phyloP scores from a whole-genome alignment of 2,888 invertebrate species.

The Stenichneumon culpator region DNA sequence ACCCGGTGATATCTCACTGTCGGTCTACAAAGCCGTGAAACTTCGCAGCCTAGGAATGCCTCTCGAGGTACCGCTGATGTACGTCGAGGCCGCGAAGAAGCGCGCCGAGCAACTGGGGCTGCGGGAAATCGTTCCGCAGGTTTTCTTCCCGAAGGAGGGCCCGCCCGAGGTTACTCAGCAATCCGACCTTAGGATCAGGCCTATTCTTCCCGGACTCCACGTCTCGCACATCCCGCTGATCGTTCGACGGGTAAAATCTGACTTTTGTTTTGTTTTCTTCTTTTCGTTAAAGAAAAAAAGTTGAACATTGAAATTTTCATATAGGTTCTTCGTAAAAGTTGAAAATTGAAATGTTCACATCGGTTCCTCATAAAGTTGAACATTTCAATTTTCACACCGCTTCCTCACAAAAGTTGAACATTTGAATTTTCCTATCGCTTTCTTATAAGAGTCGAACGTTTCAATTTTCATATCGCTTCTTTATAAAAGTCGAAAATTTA shows the following conservation, averaged over 20 bases:
- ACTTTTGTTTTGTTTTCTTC: too few relatives aligned
- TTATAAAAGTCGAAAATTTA: too few relatives aligned
- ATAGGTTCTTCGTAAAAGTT: too few relatives aligned
- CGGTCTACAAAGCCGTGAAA: constrained; percentile 92
- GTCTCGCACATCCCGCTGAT: constrained; percentile 86
- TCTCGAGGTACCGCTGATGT: constrained; percentile 86
- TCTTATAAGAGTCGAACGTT: too few relatives aligned
- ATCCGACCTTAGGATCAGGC: constrained; percentile 82
- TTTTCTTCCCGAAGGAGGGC: constrained; percentile 48
- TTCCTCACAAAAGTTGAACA: too few relatives aligned
- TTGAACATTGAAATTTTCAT: too few relatives aligned
- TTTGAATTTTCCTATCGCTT: too few relatives aligned
- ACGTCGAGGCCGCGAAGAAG: constrained; percentile 70
- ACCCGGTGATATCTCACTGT: constrained; percentile 83
- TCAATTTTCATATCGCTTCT: too few relatives aligned
- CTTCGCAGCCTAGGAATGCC: constrained; percentile 85
- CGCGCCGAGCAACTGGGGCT: constrained; percentile 75
- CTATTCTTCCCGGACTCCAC: constrained; percentile 88
- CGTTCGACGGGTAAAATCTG: constrained; percentile 87
- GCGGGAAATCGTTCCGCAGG: constrained; percentile 9
- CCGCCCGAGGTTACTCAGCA: constrained; percentile 75
- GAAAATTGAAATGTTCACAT: too few relatives aligned
- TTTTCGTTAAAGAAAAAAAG: neutral
- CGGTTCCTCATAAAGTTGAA: too few relatives aligned
- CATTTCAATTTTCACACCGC: too few relatives aligned